A percentile compares a stretch with the other conserved stretches of the same genome.
Conservation (phyloP, 1,140 invertebrate species). For the Anoplolepis gracilipes region DNA sequence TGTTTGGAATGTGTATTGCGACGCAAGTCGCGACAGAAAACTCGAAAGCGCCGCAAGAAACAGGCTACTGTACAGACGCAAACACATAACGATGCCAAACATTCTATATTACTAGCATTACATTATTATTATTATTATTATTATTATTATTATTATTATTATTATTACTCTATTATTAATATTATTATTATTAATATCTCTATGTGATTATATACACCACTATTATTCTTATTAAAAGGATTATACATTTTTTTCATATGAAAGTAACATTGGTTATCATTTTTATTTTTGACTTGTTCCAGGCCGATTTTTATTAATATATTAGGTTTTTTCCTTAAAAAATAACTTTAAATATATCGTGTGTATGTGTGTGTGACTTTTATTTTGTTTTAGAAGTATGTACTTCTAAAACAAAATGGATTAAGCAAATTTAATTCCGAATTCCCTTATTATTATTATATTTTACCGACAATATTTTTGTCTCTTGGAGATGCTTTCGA, state of each 20-base stretch:
- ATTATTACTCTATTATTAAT: conserved; percentile 76
- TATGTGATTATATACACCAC: conserved; percentile 67
- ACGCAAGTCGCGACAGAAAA: conserved; percentile 37
- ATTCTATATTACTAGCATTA: conserved; percentile 80
- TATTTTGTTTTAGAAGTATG: not conserved
- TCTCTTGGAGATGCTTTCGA: not conserved
- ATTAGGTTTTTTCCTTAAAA: not conserved
- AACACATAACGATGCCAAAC: conserved; percentile 84
- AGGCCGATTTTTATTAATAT: too few species aligned
- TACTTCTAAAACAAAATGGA: not conserved
- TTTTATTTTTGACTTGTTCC: not conserved
- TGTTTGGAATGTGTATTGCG: conserved; percentile 4
- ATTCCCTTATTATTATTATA: not conserved
- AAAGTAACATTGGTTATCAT: conserved; percentile 56
- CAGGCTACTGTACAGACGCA: conserved; percentile 80
- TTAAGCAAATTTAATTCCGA: not conserved
- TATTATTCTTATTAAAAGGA: conserved; percentile 67
- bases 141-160: conserved; percentile 73
- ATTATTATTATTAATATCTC: conserved; percentile 77
- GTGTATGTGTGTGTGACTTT: not conserved
- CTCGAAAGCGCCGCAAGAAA: conserved; percentile 58
- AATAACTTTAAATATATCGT: not conserved
- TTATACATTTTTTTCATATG: conserved; percentile 79
- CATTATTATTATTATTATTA: conserved; percentile 76
- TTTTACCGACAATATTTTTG: not conserved